Conservation (phyloP, 2,888 invertebrate genomes). For the Capitulum mitella region DNA sequence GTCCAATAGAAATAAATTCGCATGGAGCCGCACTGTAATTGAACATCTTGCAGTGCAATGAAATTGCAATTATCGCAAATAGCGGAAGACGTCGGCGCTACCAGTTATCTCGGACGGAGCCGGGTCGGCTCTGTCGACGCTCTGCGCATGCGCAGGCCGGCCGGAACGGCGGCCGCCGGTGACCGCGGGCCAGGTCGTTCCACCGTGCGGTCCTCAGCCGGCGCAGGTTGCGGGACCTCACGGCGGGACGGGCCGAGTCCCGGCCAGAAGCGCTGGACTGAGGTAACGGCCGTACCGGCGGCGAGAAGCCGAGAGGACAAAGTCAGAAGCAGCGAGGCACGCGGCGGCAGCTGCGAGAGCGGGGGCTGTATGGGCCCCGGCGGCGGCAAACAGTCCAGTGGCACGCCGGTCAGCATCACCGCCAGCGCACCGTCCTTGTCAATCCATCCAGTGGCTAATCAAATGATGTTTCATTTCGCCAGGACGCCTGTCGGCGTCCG, state of each 20-base stretch:
- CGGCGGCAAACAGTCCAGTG: no score
- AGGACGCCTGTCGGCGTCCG: no score
- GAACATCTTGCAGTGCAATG: background rate
- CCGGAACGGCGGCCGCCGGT: background rate
- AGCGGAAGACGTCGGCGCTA: background rate
- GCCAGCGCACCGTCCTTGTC: no score
- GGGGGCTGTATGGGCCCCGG: background rate
- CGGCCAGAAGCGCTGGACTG: no score
- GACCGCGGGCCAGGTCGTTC: background rate
- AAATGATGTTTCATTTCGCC: no score
- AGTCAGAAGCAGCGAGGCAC: background rate
- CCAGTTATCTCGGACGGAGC: background rate
- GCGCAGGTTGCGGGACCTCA: background rate
- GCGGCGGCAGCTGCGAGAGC: background rate
- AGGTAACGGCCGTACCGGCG: no score
- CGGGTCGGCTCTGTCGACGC: background rate
- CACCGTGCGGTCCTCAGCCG: no score
- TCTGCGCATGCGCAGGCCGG: background rate
- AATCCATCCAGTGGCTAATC: no score
- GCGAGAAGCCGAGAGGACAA: no score
- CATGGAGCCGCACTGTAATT: constrained; percentile 16
- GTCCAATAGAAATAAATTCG: constrained; percentile 23
- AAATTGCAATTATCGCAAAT: constrained; percentile 13
- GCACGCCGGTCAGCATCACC: no score
- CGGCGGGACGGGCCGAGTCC: background rate